Percentiles rank a stretch among this genome's conserved stretches.
Conservation (phyloP, 64 coral and sea anemone genomes). For the Catalaphyllia jardinei region DNA sequence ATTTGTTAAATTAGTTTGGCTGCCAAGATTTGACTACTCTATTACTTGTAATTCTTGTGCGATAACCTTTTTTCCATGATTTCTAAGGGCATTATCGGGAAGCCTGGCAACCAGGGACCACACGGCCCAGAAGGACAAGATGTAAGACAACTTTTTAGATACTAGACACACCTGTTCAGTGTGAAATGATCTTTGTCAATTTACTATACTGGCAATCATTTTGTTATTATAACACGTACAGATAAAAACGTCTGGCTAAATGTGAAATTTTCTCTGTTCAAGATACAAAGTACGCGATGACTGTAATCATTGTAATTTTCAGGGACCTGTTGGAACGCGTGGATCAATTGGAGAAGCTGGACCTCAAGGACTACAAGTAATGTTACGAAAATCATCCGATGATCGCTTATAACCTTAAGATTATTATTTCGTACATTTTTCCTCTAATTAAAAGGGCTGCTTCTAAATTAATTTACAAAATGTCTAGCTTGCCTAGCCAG, state of each 20-base stretch:
- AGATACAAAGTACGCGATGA: not conserved
- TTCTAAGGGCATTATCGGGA: slow-evolving; percentile 45
- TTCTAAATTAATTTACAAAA: not conserved
- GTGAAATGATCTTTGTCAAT: not conserved
- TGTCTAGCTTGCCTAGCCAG: not conserved
- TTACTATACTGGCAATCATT: too few species aligned
- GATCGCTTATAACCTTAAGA: too few species aligned
- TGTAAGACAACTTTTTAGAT: slow-evolving; percentile 19
- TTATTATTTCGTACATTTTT: too few species aligned
- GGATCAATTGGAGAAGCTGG: slow-evolving; percentile 42
- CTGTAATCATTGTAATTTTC: not conserved
- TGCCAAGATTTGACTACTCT: not conserved
- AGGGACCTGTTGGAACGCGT: slow-evolving; percentile 24
- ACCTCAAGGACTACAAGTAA: slow-evolving; percentile 23
- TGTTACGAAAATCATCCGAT: not conserved
- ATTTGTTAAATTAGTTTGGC: not conserved
- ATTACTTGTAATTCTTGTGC: not conserved
- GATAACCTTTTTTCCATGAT: not conserved
- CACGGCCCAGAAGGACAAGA: slow-evolving; percentile 35
- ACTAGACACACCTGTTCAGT: not conserved
- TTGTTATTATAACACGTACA: too few species aligned
- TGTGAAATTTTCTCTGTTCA: too few species aligned
- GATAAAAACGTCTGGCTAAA: too few species aligned
- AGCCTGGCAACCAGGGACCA: slow-evolving; percentile 47
- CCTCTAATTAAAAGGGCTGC: not conserved